phyloP scores from a whole-genome alignment of 1,140 invertebrate genomes.

The Lineus longissimus region DNA sequence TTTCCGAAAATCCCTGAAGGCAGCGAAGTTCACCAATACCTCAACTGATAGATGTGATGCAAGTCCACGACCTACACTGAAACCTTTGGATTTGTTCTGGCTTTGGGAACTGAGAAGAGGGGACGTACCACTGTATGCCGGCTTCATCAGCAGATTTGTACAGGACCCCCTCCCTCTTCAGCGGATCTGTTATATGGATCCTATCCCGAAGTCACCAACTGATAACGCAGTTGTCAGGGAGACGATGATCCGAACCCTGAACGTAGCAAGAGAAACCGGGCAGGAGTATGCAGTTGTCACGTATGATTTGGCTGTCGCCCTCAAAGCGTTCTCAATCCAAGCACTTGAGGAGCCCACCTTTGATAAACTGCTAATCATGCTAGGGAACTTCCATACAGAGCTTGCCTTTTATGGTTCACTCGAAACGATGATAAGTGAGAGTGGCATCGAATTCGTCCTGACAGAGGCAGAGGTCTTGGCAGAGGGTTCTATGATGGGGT shows the following conservation, averaged over 20 bases:
- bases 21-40: no score
- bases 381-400: neutral
- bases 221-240: constrained; percentile 11
- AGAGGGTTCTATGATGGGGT: constrained; percentile 3
- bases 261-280: constrained; percentile 9
- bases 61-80: no score
- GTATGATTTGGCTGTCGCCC: neutral
- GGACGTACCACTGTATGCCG: constrained; percentile 1
- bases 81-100: no score
- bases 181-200: constrained; percentile 10
- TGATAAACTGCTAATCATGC: constrained; percentile 4
- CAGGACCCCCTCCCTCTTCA: constrained; percentile 1
- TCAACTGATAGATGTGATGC: no score
- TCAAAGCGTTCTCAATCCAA: neutral
- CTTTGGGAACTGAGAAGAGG: no score
- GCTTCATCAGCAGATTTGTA: constrained; percentile 2
- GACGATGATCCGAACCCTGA: constrained; percentile 10
- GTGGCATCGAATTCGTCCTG: neutral
- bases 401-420: neutral
- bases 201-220: constrained; percentile 5
- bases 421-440: neutral
- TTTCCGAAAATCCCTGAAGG: no score
- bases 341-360: neutral
- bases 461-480: constrained; percentile 1
- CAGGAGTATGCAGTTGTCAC: constrained; percentile 13